Conservation (phyloP, 2,888 invertebrate genomes). For the Oxycera nigricornis region DNA sequence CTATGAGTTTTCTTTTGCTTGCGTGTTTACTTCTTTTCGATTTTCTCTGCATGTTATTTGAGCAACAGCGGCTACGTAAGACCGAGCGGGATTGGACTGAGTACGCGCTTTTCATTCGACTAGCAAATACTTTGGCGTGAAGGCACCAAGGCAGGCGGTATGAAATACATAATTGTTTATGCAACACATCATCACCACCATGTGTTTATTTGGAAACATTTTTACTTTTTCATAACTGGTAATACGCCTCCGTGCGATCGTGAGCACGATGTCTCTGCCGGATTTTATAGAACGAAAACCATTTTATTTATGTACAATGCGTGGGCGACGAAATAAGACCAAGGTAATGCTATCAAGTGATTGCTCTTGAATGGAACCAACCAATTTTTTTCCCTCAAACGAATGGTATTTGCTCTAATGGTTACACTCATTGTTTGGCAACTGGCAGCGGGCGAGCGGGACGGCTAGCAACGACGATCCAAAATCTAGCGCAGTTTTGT, state of each 20-base stretch:
- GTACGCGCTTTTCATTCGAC: too few relatives aligned
- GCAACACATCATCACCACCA: conserved; percentile 10
- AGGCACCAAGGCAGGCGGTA: background rate
- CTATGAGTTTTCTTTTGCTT: too few relatives aligned
- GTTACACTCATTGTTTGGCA: conserved; percentile 6
- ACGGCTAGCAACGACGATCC: background rate
- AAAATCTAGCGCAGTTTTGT: conserved; percentile 7
- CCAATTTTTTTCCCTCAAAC: background rate
- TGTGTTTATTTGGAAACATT: conserved; percentile 34
- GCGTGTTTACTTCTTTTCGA: too few relatives aligned
- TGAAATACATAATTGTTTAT: conserved; percentile 17
- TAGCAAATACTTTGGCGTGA: conserved; percentile 12
- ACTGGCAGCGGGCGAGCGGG: background rate
- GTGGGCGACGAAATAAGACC: conserved; percentile 26
- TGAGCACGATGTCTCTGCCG: background rate
- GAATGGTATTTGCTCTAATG: conserved; percentile 9
- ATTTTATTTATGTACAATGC: conserved; percentile 13
- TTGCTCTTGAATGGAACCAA: conserved; percentile 26
- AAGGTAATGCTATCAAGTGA: conserved; percentile 30
- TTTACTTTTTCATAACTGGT: background rate
- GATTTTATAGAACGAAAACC: conserved; percentile 1
- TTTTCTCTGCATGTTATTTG: too few relatives aligned
- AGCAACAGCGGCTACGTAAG: too few relatives aligned
- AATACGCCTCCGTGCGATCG: background rate
- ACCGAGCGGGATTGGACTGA: too few relatives aligned